A percentile compares a stretch with the other conserved stretches of the same genome.
Conservation (phyloP, 2,888 invertebrate species). For the Scaptomyza caliginosa region DNA sequence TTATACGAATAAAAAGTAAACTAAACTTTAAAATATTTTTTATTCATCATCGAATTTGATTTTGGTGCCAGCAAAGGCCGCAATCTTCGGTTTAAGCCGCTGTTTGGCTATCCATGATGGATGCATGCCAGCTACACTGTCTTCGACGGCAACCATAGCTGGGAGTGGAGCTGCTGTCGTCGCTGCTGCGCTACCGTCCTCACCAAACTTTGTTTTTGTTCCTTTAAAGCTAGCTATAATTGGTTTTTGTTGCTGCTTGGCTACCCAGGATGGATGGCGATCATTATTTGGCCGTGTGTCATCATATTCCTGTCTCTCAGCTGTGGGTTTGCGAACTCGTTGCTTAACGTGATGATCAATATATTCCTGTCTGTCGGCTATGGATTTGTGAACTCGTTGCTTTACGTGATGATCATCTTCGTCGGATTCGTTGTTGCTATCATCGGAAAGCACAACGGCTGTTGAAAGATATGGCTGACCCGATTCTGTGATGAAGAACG, state of each 20-base stretch:
- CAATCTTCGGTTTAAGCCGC: slow-evolving; percentile 80
- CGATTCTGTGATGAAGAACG: slow-evolving; percentile 82
- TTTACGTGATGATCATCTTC: slow-evolving; percentile 19
- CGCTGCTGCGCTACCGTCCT: slow-evolving; percentile 43
- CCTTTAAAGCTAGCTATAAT: slow-evolving; percentile 76
- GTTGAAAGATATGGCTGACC: slow-evolving; percentile 82
- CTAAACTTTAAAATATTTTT: slow-evolving; percentile 25
- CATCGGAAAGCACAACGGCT: slow-evolving; percentile 64
- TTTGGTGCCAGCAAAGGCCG: slow-evolving; percentile 82
- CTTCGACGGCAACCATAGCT: neutral
- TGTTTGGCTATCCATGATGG: slow-evolving; percentile 84
- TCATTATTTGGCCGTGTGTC: slow-evolving; percentile 17
- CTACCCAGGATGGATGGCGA: slow-evolving; percentile 82
- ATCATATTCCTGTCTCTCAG: neutral
- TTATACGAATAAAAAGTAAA: slow-evolving; percentile 35
- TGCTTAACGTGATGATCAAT: neutral
- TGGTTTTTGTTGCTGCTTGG: slow-evolving; percentile 80
- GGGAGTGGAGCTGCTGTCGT: neutral
- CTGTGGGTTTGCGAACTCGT: slow-evolving; percentile 45
- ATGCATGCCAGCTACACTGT: slow-evolving; percentile 66
- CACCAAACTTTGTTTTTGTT: slow-evolving; percentile 80
- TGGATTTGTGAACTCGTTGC: slow-evolving; percentile 4
- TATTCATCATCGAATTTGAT: slow-evolving; percentile 77
- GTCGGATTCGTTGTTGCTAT: slow-evolving; percentile 45
- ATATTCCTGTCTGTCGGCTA: neutral